phyloP scores from a whole-genome alignment of 2,888 invertebrate species.

The Andrena hattorfiana region DNA sequence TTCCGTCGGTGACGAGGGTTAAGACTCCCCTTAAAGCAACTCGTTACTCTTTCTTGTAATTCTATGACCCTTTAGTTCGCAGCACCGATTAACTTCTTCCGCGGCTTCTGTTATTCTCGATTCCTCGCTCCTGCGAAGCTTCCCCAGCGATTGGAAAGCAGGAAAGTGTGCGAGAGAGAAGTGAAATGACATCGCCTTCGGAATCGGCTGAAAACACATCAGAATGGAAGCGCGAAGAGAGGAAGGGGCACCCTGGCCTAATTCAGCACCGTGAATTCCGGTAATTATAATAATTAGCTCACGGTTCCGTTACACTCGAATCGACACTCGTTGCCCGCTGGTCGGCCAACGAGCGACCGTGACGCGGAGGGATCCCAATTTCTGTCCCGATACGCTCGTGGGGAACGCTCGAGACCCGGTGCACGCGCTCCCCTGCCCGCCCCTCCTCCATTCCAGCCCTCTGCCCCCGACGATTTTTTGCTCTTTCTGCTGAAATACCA shows the following conservation, averaged over 20 bases:
- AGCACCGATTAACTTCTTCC: too few relatives aligned
- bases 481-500: constrained; percentile 17
- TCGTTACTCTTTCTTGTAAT: too few relatives aligned
- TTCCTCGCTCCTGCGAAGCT: too few relatives aligned
- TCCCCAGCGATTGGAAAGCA: too few relatives aligned
- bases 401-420: constrained; percentile 5
- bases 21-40: too few relatives aligned
- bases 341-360: constrained; percentile 36
- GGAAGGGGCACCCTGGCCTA: constrained; percentile 55
- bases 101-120: too few relatives aligned
- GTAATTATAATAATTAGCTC: constrained; percentile 82
- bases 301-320: constrained; percentile 77
- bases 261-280: constrained; percentile 81
- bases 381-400: constrained; percentile 21
- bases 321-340: constrained; percentile 67
- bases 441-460: neutral
- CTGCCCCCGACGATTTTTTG: neutral
- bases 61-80: too few relatives aligned
- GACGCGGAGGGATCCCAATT: constrained; percentile 43
- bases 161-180: neutral
- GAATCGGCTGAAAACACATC: neutral
- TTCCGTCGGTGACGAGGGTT: too few relatives aligned
- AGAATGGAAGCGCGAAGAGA: neutral
- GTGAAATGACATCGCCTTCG: neutral
- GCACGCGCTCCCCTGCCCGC: neutral